These are phyloP conservation scores for Lordiphosa andalusiaca DNA, from an alignment of 2,888 invertebrate species.

Conservation along the genomic window DNA sequence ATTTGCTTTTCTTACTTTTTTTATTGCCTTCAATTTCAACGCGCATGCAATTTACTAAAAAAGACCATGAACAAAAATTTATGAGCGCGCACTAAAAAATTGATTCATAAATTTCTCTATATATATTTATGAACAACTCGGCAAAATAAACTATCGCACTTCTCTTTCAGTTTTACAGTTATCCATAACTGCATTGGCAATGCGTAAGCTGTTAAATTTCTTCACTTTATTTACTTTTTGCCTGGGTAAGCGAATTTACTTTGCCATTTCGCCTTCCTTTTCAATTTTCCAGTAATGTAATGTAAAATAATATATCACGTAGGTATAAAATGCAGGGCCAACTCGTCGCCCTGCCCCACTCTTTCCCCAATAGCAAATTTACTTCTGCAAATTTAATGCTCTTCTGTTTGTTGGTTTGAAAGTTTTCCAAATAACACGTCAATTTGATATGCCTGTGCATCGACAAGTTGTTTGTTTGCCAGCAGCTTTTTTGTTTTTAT, in stretches of 20 bases:
- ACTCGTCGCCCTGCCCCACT: neutral
- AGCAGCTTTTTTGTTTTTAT: neutral
- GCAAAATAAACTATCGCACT: conserved; percentile 32
- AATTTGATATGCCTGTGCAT: conserved; percentile 51
- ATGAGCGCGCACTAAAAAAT: conserved; percentile 11
- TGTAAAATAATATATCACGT: conserved; percentile 55
- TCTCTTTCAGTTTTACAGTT: conserved; percentile 27
- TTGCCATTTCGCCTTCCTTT: conserved; percentile 38
- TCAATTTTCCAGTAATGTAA: conserved; percentile 46
- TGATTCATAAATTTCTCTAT: conserved; percentile 6
- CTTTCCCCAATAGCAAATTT: conserved; percentile 25
- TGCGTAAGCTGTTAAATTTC: conserved; percentile 29
- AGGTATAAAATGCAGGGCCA: conserved; percentile 14
- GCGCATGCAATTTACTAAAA: conserved; percentile 16
- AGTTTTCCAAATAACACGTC: conserved; percentile 38
- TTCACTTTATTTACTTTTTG: conserved; percentile 22
- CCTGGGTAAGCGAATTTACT: conserved; percentile 26
- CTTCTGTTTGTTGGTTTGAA: conserved; percentile 18
- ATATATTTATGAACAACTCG: conserved; percentile 16
- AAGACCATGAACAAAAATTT: conserved; percentile 12
- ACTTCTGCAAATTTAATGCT: conserved; percentile 50
- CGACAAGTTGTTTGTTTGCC: conserved; percentile 16
- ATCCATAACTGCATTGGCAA: conserved; percentile 23
- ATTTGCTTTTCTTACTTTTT: conserved; percentile 34
- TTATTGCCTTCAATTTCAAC: conserved; percentile 37